phyloP scores from a whole-genome alignment of 2,797 vertebrate species.

The Eurystomus glaucurus region DNA sequence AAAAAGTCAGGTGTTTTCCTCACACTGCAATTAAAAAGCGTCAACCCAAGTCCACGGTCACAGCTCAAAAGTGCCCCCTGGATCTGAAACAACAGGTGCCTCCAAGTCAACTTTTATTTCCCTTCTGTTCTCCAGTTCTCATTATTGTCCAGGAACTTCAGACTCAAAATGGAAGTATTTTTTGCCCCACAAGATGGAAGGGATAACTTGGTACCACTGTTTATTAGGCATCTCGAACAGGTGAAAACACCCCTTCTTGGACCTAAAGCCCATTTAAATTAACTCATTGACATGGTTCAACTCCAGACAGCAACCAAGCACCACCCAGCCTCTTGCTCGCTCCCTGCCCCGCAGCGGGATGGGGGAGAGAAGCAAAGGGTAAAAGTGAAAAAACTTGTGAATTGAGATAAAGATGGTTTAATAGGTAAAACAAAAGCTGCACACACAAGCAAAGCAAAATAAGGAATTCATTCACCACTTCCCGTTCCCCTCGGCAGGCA shows the following conservation, averaged over 20 bases:
- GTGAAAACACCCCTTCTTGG: background rate
- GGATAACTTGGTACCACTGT: background rate
- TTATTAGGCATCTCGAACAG: background rate
- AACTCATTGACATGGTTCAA: background rate
- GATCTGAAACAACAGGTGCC: background rate
- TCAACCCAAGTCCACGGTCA: background rate
- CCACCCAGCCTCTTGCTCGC: fast-evolving
- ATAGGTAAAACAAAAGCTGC: background rate
- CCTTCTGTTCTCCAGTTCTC: background rate
- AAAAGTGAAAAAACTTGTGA: background rate
- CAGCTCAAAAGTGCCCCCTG: background rate
- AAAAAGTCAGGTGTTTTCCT: background rate
- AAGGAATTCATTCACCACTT: background rate
- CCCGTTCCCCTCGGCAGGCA: background rate
- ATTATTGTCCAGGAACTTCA: background rate
- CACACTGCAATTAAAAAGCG: background rate
- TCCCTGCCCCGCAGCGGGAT: fast-evolving
- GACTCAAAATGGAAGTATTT: background rate
- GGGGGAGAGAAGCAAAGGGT: background rate
- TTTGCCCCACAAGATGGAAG: background rate
- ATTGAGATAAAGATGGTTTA: background rate
- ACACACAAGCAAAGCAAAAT: background rate
- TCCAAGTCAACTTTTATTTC: background rate
- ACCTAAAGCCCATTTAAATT: background rate
- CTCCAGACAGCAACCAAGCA: background rate